Evolutionary conservation across 2,888 invertebrate genomes (phyloP).

Genomic region (Amitus sp.): DNA sequence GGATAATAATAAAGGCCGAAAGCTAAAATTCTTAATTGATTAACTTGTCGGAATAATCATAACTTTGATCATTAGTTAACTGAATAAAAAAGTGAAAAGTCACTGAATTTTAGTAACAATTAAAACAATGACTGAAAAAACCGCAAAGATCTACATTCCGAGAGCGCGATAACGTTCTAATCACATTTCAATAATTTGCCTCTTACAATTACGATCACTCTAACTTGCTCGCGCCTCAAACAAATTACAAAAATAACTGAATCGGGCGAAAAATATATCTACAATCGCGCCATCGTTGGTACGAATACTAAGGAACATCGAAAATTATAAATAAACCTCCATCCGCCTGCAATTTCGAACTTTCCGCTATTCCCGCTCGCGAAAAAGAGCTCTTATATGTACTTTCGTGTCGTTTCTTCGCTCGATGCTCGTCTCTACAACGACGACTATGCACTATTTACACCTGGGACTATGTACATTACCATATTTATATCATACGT

Average conservation of each 20-base stretch:
- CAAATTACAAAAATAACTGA: not conserved
- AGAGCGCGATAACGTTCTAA: not conserved
- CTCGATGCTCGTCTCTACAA: slow-evolving; percentile 12
- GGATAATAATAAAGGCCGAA: too few relatives aligned
- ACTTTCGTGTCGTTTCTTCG: not conserved
- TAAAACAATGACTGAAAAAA: too few relatives aligned
- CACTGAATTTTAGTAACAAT: too few relatives aligned
- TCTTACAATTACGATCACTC: not conserved
- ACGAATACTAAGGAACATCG: not conserved
- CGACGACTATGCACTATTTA: slow-evolving; percentile 48
- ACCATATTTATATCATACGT: slow-evolving; percentile 25
- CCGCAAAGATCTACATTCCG: too few relatives aligned
- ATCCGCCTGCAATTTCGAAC: too few relatives aligned
- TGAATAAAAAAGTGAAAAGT: too few relatives aligned
- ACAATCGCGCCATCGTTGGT: not conserved
- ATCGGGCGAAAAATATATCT: not conserved
- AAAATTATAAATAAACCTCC: too few relatives aligned
- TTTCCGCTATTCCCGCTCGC: too few relatives aligned
- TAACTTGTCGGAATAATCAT: too few relatives aligned
- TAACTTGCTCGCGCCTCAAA: not conserved
- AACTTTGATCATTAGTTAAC: too few relatives aligned
- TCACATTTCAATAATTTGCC: not conserved
- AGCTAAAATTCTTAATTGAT: too few relatives aligned
- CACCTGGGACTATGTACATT: slow-evolving; percentile 49
- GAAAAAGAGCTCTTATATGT: not conserved